phyloP scores from a whole-genome alignment of 1,140 invertebrate genomes.

The Drosophila busckii region DNA sequence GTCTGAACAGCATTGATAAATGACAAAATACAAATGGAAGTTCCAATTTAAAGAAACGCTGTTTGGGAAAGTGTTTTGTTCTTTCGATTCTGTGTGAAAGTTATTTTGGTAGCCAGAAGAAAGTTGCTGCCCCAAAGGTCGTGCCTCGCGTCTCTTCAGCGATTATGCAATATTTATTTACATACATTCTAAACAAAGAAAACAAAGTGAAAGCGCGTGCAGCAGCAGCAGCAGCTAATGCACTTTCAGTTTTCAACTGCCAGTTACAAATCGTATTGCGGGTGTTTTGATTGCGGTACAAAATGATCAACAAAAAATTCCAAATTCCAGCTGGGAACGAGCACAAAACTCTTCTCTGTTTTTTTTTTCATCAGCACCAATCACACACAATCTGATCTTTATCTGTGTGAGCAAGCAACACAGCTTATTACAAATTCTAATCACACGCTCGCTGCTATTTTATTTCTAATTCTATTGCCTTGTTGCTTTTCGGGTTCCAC shows the following conservation, averaged over 20 bases:
- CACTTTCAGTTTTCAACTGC: conserved; percentile 51
- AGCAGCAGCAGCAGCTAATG: conserved; percentile 21
- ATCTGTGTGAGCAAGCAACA: conserved; percentile 33
- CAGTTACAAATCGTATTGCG: conserved; percentile 30
- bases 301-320: conserved; percentile 23
- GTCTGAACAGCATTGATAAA: conserved; percentile 42
- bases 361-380: conserved; percentile 32
- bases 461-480: conserved; percentile 20
- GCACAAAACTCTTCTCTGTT: conserved; percentile 9
- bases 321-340: conserved; percentile 29
- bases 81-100: conserved; percentile 44
- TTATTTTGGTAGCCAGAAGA: conserved; percentile 22
- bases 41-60: conserved; percentile 26
- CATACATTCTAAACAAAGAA: conserved; percentile 39
- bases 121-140: conserved; percentile 35
- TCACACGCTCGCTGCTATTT: conserved; percentile 56
- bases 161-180: conserved; percentile 56
- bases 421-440: conserved; percentile 72
- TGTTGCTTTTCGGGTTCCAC: neutral
- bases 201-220: conserved; percentile 60
- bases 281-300: conserved; percentile 23
- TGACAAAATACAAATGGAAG: conserved; percentile 47
- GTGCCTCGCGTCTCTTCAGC: conserved; percentile 22
- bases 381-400: conserved; percentile 53
- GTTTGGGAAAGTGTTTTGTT: conserved; percentile 40